Base-by-base conservation (phyloP, 2,797 vertebrate genomes). In the Orestias chungarensis region DNA sequence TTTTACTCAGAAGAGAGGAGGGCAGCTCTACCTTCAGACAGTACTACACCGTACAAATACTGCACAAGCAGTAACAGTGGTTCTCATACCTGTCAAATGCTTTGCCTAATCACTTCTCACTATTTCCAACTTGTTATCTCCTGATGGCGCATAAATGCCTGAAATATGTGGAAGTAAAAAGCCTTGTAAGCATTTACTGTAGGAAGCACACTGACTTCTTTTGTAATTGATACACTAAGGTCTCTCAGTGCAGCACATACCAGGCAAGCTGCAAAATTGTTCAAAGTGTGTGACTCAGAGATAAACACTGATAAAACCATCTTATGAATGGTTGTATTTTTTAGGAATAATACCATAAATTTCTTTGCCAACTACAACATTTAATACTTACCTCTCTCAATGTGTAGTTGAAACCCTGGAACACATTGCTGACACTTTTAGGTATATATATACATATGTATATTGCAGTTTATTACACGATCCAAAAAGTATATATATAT, bases 21-120 rank as follows among this genome's bases (percentile, higher is more conserved):
- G 57, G n/a, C 6, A 29, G 72, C 71, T 76, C 72, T 83, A 87
- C 88, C 90, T 89, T 89, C 86, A 91, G 86, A 89, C 87, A 71
- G 85, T 89, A 82, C 71, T 84, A 79, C 75, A 76, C 80, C 78
- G 76, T 82, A 76, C 84, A 89, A 86, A 92, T 91, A 90, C 84
- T 90, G 91, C 92, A 94, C 76, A 70, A 87, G 87, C 80, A 84
- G 80, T 89, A 84, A 89, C 83, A 87, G 88, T 76, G 68, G 87
- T 69, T 81, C 81, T 88, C 80, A 84, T 91, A 88, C 89, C 89
- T 93, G 92, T 90, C 90, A 88, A 88, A 70, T 79, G 82, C 82
- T 78, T 75, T 73, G 87, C 82, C 88, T 92, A 91, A 93, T 93
- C 81, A 89, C 87, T 91, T 94, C 91, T 90, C 92, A 90, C 92